Evolutionary conservation across 92 coral and sea anemone species (phyloP).

Genomic region (Ricordea florida): DNA sequence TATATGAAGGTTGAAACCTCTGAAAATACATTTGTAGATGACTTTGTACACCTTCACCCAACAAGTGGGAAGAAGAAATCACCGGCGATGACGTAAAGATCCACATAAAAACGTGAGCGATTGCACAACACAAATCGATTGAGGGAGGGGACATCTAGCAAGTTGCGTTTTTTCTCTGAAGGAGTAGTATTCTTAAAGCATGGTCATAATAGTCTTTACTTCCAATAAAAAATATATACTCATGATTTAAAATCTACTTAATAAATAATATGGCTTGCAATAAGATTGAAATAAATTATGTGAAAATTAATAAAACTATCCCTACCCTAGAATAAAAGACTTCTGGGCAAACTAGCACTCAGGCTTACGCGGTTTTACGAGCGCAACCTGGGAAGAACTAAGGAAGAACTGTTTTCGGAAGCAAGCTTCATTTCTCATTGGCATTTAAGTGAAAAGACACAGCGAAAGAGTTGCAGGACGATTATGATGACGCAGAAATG

Average conservation of each 20-base stretch:
- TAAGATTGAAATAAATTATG: neutral
- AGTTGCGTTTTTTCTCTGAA: no score
- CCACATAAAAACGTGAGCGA: conserved; percentile 33
- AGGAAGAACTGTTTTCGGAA: neutral
- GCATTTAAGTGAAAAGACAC: neutral
- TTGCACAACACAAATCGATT: neutral
- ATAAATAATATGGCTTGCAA: no score
- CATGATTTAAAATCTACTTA: neutral
- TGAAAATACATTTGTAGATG: conserved; percentile 84
- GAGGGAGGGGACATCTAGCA: conserved; percentile 11
- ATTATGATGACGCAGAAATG: conserved; percentile 83
- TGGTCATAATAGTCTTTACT: neutral
- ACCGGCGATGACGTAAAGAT: conserved; percentile 58
- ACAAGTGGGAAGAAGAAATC: conserved; percentile 89
- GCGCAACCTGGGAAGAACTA: neutral
- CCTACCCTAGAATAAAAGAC: neutral
- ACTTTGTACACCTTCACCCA: conserved; percentile 79
- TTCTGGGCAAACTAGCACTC: no score
- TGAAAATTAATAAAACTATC: neutral
- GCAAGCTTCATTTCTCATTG: neutral
- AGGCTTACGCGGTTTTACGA: conserved; percentile 15
- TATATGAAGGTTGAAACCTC: conserved; percentile 55
- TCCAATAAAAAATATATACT: neutral
- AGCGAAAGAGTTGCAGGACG: neutral
- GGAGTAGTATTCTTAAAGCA: no score